Base-by-base conservation (phyloP, 2,113 vertebrate genomes). In the Syrmaticus mikado region DNA sequence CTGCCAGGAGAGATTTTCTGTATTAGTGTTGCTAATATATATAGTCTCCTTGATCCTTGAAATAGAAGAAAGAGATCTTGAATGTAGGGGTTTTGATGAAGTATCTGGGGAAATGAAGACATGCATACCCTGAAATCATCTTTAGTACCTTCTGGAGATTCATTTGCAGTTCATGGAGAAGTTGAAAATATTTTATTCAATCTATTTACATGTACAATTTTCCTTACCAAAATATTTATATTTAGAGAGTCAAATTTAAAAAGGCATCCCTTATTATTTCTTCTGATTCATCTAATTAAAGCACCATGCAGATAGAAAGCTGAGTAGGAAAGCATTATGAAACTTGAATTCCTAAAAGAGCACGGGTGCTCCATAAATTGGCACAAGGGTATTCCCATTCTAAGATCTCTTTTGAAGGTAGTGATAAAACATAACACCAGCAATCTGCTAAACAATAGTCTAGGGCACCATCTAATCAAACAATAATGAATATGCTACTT, bases 241-340 rank as follows among this genome's bases (percentile, higher is more conserved):
- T 81, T 91, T 72, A 78, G 15, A 86, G 15, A 84, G 24, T 52
- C 67, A 91, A 6, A 79, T 80, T 64, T 48, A 58, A 91, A 77
- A 67, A 58, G 2, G 5, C 21, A 65, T 76, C n/a, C 13, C 52
- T 72, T 74, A 80, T 68, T 81, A 46, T 72, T 66, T 10, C 61
- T 75, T 94, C 55, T 88, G n/a, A 74, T 34, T 85, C 74, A 95
- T 86, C 50, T 91, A 77, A 90, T 73, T 89, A 64, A 52, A 82
- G 32, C 55, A 71, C 22, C 50, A 62, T 45, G 16, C 24, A 83
- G 75, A 34, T 45, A 87, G 75, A 79, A 88, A 91, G 41, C 46
- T 92, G 83, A 60, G 57, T 16, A 76, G 40, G 28, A 68, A 82
- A 73, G 5, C 52, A 72, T 81, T 92, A 46, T 64, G 68, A 82